phyloP scores from a whole-genome alignment of 2,888 invertebrate genomes.

The Watsonalla cultraria region DNA sequence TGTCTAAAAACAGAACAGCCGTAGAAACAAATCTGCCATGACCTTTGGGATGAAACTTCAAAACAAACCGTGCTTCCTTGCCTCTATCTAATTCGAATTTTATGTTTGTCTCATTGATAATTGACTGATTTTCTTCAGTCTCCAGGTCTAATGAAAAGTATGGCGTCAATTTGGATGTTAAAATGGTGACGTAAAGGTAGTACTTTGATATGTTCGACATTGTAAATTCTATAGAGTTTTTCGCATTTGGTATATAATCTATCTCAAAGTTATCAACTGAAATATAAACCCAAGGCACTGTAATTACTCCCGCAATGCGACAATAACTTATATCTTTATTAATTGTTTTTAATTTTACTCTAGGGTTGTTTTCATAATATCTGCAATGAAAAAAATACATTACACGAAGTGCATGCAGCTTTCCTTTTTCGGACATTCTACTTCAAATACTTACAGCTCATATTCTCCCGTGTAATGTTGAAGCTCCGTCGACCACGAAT shows the following conservation, averaged over 20 bases:
- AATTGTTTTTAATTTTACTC: slow-evolving; percentile 49
- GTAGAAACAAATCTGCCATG: slow-evolving; percentile 55
- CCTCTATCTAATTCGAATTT: slow-evolving; percentile 53
- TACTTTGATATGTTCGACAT: slow-evolving; percentile 66
- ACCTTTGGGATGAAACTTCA: slow-evolving; percentile 59
- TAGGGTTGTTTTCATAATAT: slow-evolving; percentile 55
- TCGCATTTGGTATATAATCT: slow-evolving; percentile 30
- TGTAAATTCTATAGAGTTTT: slow-evolving; percentile 48
- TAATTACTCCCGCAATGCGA: slow-evolving; percentile 59
- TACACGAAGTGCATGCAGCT: background rate
- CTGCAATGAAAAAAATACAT: slow-evolving; percentile 36
- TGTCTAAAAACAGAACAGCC: slow-evolving; percentile 60
- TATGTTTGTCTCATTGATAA: slow-evolving; percentile 44
- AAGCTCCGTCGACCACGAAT: slow-evolving; percentile 47
- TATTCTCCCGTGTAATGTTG: slow-evolving; percentile 49
- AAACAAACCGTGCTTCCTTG: slow-evolving; percentile 30
- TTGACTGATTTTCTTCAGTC: slow-evolving; percentile 34
- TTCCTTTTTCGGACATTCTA: too few relatives aligned
- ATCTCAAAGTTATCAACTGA: slow-evolving; percentile 63
- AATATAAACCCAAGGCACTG: slow-evolving; percentile 60
- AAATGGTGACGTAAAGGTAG: slow-evolving; percentile 47
- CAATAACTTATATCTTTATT: slow-evolving; percentile 63
- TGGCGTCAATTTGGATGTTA: slow-evolving; percentile 52
- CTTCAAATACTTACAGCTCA: slow-evolving; percentile 46
- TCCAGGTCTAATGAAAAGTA: slow-evolving; percentile 46